A percentile compares a stretch with the other conserved stretches of the same genome.
These are phyloP conservation scores for Ursus arctos DNA, from an alignment of 2,113 vertebrate genomes.

Conservation along the genomic window DNA sequence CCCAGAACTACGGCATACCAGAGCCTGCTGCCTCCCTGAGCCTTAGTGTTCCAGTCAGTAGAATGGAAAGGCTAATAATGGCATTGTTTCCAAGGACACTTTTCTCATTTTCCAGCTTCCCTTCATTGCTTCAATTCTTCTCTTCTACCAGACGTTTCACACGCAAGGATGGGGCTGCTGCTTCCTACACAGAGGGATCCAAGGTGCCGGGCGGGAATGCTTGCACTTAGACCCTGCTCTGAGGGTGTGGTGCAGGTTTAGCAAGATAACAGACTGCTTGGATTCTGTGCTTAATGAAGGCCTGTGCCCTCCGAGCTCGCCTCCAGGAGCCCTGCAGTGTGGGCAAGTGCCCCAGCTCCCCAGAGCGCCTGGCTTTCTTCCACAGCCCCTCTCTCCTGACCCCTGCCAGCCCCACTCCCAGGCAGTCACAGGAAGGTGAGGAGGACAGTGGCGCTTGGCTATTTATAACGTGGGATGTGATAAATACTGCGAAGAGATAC, in stretches of 20 bases:
- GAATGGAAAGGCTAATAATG: not conserved
- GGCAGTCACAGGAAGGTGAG: not conserved
- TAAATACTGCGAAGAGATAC: conserved; percentile 65
- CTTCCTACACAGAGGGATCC: not conserved
- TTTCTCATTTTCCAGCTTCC: not conserved
- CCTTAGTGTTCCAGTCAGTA: not conserved
- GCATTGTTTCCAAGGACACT: not conserved
- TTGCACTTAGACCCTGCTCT: not conserved
- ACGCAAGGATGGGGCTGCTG: not conserved
- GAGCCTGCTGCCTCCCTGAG: not conserved
- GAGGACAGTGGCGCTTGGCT: not conserved
- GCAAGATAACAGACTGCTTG: not conserved
- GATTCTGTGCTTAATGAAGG: not conserved
- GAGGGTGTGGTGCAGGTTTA: not conserved
- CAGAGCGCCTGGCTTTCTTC: not conserved
- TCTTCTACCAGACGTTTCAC: not conserved
- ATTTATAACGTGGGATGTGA: conserved; percentile 67
- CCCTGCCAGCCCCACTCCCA: conserved; percentile 17
- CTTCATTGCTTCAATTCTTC: not conserved
- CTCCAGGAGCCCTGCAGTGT: not conserved
- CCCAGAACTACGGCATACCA: not conserved
- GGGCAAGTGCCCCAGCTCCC: not conserved
- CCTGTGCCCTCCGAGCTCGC: not conserved
- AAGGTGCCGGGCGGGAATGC: not conserved
- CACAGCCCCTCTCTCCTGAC: not conserved